A percentile compares a stretch with the other conserved stretches of the same genome.
Evolutionary conservation across 1,140 invertebrate species (phyloP).

Genomic region (Pissodes strobi): DNA sequence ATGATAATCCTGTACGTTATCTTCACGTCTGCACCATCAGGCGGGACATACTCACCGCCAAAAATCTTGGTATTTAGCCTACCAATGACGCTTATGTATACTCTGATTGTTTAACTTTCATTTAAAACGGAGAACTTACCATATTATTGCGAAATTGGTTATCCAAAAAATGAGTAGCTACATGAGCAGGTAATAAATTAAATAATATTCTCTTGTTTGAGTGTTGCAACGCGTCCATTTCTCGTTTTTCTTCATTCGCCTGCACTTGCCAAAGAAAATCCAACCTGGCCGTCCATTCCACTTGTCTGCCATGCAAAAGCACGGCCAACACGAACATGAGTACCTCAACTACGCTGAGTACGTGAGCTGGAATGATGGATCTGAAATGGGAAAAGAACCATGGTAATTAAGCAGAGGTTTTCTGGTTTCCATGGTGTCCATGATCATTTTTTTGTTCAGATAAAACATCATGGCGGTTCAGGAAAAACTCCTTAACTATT

Average conservation of each 20-base stretch:
- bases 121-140: slow-evolving; percentile 59
- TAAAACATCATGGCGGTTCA: too few relatives aligned
- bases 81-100: too few relatives aligned
- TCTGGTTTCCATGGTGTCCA: too few relatives aligned
- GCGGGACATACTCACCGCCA: too few relatives aligned
- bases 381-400: slow-evolving; percentile 45
- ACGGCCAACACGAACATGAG: slow-evolving; percentile 81
- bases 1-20: too few relatives aligned
- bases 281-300: slow-evolving; percentile 82
- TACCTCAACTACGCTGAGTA: slow-evolving; percentile 70
- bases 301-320: slow-evolving; percentile 79
- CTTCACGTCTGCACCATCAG: too few relatives aligned
- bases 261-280: slow-evolving; percentile 88
- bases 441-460: too few relatives aligned
- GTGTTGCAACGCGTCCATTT: slow-evolving; percentile 88
- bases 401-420: neutral
- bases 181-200: slow-evolving; percentile 90
- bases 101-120: slow-evolving; percentile 3
- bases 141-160: slow-evolving; percentile 86
- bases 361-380: slow-evolving; percentile 66
- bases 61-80: too few relatives aligned
- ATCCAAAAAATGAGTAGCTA: slow-evolving; percentile 90
- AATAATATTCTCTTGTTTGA: slow-evolving; percentile 88
- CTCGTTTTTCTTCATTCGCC: slow-evolving; percentile 85
- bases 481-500: too few relatives aligned